Base-by-base conservation (phyloP, 2,888 invertebrate genomes). In the Liposcelis brunnea region DNA sequence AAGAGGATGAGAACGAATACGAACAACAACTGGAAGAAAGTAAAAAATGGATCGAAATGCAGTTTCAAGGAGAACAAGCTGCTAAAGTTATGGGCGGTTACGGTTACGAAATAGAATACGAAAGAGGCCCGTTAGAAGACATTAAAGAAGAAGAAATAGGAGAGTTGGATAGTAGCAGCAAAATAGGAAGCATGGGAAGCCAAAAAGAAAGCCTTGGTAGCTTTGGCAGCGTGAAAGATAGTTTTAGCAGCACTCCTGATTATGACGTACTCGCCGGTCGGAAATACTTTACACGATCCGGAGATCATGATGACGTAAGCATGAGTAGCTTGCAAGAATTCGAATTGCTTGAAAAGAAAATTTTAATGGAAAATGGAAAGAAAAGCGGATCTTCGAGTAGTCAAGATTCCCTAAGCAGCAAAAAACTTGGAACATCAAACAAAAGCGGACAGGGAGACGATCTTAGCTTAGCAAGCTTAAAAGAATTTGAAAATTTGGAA, bases 321-420 rank as follows among this genome's bases (percentile, higher is more conserved):
- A 79, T 93, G 62, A 87, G 82, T 51, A 93, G 93, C 5, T 69
- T 94, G 48, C 89, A 90, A 63, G 94, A 94, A 60, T 94, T 94
- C 67, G 94, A 94, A 66, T 80, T 80, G 50, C 66, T 94, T 11
- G 94, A 94, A 63, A 77, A 76, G 54, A 83, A 86, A 1, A 75
- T 93, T 56, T 75, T 76, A 0, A 69, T 84, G 58, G 87, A 87
- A 59, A 82, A 80, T 59, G 59, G 65, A 34, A 62, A 60, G 26
- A 77, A 75, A 54, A 75, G 74, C 55, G 72, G 72, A 53, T 70
- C 74, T 54, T 56, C 58, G 6, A 81, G 85, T 8, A 90, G 89
- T 2, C 84, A 87, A 57, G 90, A 89, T 60, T 89, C 89, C 0
- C 68, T 80, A 2, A 76, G 75, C 55, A 51, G 50, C 42, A 48